A percentile compares a stretch with the other conserved stretches of the same genome.
Conservation (phyloP, 2,888 invertebrate genomes). For the Augiades crinisus region DNA sequence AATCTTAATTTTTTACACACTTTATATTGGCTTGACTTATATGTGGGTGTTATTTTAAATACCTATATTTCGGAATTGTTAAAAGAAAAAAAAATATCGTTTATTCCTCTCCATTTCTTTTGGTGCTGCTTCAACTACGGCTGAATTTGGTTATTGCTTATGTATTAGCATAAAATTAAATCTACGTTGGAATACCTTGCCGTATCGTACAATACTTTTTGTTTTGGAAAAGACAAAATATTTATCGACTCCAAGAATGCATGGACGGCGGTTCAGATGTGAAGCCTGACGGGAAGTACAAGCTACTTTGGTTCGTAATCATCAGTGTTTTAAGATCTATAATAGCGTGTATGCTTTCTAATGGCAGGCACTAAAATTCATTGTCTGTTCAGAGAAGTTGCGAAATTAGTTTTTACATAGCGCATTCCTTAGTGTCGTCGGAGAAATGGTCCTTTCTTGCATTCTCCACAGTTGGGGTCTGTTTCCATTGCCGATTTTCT, state of each 20-base stretch:
- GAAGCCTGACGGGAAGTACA: background rate
- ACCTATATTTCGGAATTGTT: too few relatives aligned
- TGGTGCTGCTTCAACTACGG: too few relatives aligned
- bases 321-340: background rate
- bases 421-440: constrained; percentile 5
- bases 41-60: too few relatives aligned
- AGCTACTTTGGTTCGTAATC: background rate
- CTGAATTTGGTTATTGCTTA: too few relatives aligned
- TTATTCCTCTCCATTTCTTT: too few relatives aligned
- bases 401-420: constrained; percentile 15
- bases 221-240: constrained; percentile 1
- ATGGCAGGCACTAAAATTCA: background rate
- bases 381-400: constrained; percentile 3
- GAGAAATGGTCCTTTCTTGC: constrained; percentile 15
- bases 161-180: too few relatives aligned
- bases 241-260: background rate
- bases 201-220: background rate
- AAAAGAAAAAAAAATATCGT: too few relatives aligned
- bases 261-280: background rate
- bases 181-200: background rate
- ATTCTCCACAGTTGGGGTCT: background rate
- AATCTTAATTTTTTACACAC: too few relatives aligned
- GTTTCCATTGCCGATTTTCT: background rate
- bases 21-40: too few relatives aligned
- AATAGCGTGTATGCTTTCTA: background rate